phyloP scores from a whole-genome alignment of 2,113 vertebrate genomes.

The Tauraco erythrolophus region DNA sequence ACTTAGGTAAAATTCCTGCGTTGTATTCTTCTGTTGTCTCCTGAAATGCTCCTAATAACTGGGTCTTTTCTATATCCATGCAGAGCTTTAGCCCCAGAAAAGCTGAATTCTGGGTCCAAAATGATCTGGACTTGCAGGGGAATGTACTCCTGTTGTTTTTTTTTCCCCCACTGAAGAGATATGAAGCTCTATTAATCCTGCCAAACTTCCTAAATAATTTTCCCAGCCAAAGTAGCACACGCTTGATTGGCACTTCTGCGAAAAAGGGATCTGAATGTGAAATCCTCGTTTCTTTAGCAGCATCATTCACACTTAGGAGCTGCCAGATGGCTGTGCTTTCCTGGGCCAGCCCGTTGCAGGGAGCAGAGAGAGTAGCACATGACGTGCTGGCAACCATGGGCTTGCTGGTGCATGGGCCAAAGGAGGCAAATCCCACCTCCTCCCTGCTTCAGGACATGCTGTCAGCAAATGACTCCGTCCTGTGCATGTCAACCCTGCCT shows the following conservation, averaged over 20 bases:
- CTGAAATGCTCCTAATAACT: not conserved
- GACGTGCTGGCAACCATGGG: not conserved
- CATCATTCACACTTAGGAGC: slow-evolving; percentile 7
- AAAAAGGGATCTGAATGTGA: not conserved
- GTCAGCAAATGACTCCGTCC: not conserved
- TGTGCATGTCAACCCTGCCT: not conserved
- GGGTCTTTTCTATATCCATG: not conserved
- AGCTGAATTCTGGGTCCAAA: not conserved
- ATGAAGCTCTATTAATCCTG: not conserved
- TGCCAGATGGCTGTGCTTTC: slow-evolving; percentile 27
- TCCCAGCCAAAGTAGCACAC: not conserved
- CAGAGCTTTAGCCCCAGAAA: not conserved
- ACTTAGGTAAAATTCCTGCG: not conserved
- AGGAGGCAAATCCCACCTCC: not conserved
- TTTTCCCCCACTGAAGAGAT: not conserved
- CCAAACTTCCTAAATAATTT: not conserved
- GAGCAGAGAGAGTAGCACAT: not conserved
- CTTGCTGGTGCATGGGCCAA: not conserved
- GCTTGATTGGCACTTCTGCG: not conserved
- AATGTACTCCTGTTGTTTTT: not conserved
- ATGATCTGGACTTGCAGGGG: not conserved
- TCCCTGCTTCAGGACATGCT: not conserved
- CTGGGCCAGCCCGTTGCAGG: not conserved
- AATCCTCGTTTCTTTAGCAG: not conserved
- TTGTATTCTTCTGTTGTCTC: not conserved